phyloP scores from a whole-genome alignment of 1,140 invertebrate genomes.

The Cotesia vestalis region DNA sequence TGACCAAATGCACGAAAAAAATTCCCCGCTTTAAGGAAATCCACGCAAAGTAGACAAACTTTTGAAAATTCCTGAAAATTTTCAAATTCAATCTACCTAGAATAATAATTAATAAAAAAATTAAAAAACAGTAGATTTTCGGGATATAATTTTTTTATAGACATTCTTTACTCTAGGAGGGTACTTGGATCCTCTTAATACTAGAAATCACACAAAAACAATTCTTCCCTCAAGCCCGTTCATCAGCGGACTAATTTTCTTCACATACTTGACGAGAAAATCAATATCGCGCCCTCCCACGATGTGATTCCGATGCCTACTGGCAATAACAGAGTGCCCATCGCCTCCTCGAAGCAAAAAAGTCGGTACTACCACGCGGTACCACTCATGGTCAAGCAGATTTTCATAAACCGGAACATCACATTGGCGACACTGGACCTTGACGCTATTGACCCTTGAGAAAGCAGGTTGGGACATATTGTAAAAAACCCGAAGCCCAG shows the following conservation, averaged over 20 bases:
- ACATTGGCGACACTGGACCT: constrained; percentile 70
- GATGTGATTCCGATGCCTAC: constrained; percentile 45
- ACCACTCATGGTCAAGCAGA: constrained; percentile 65
- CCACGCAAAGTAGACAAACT: too few relatives aligned
- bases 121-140: too few relatives aligned
- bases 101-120: too few relatives aligned
- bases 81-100: too few relatives aligned
- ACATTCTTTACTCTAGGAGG: too few relatives aligned
- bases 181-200: too few relatives aligned
- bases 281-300: constrained; percentile 46
- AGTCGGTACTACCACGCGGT: constrained; percentile 70
- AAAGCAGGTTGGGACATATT: constrained; percentile 50
- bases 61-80: too few relatives aligned
- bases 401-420: constrained; percentile 71
- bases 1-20: too few relatives aligned
- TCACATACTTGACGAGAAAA: constrained; percentile 42
- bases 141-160: too few relatives aligned
- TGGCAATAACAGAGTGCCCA: constrained; percentile 57
- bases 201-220: constrained; percentile 22
- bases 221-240: constrained; percentile 45
- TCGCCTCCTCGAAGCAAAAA: constrained; percentile 77
- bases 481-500: constrained; percentile 64
- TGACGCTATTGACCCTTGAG: constrained; percentile 39
- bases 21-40: too few relatives aligned
- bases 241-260: constrained; percentile 47